Evolutionary conservation across 1,140 invertebrate genomes (phyloP).

Genomic region (Formica selysi): DNA sequence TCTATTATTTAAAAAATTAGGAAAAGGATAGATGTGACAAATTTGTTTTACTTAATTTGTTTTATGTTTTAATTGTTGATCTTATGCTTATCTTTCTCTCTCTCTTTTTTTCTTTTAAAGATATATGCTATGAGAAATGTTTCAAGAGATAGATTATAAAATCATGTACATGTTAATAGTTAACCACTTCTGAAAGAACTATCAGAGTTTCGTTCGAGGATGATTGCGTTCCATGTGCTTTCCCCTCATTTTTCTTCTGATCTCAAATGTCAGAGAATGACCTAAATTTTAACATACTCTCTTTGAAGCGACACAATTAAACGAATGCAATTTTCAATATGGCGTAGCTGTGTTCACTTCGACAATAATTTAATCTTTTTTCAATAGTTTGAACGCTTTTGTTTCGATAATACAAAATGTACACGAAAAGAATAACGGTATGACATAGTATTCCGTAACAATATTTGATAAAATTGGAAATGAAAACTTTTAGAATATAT

Average conservation of each 20-base stretch:
- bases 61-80: not conserved
- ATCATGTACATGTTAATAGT: conserved; percentile 26
- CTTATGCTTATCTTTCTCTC: not conserved
- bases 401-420: not conserved
- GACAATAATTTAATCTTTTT: conserved; percentile 57
- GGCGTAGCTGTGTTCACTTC: conserved; percentile 41
- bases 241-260: conserved; percentile 48
- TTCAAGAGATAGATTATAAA: conserved; percentile 2
- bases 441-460: not conserved
- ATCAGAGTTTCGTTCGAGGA: conserved; percentile 5
- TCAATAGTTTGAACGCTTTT: not conserved
- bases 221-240: conserved; percentile 55
- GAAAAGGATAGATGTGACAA: not conserved
- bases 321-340: conserved; percentile 75
- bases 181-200: not conserved
- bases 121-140: not conserved
- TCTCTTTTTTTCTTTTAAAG: not conserved
- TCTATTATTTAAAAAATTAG: not conserved
- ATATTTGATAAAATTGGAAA: not conserved
- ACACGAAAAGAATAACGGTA: not conserved
- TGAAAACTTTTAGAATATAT: not conserved
- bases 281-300: conserved; percentile 71
- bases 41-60: no score
- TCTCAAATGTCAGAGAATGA: conserved; percentile 48
- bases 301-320: conserved; percentile 72